Evolutionary conservation across 1,140 invertebrate species (phyloP).

Genomic region (Hirudo medicinalis): DNA sequence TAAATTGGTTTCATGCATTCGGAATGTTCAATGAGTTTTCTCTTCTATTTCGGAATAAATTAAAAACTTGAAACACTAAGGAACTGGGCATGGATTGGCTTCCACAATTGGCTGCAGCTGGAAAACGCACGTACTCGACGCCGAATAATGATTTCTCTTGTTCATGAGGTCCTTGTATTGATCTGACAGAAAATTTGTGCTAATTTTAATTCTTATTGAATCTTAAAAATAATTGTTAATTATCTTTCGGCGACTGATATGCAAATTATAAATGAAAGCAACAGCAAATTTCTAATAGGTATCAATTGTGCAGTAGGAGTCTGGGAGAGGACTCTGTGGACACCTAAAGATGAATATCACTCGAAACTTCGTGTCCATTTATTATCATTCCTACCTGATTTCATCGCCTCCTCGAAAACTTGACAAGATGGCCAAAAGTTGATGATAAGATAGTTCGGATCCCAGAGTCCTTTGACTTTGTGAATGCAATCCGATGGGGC

Average conservation of each 20-base stretch:
- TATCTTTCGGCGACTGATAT: neutral
- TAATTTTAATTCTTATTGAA: neutral
- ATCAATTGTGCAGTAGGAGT: neutral
- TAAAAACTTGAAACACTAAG: neutral
- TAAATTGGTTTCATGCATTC: no score
- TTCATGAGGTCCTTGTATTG: slow-evolving; percentile 1
- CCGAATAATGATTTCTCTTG: slow-evolving; percentile 1
- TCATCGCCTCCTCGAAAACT: slow-evolving; percentile 6
- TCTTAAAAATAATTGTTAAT: neutral
- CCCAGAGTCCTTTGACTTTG: slow-evolving; percentile 19
- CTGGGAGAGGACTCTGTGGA: no score
- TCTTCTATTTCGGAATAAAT: no score
- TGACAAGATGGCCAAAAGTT: slow-evolving; percentile 13
- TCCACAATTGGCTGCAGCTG: slow-evolving; percentile 11
- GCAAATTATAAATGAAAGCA: neutral
- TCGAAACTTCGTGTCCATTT: neutral
- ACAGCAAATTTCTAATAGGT: neutral
- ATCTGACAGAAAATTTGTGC: neutral
- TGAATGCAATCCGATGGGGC: slow-evolving; percentile 11
- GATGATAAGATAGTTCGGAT: slow-evolving; percentile 19
- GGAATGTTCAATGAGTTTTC: no score
- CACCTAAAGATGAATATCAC: no score
- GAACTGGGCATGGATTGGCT: neutral
- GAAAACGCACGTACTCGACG: neutral
- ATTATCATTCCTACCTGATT: slow-evolving; percentile 8